phyloP scores from a whole-genome alignment of 2,888 invertebrate genomes.

The Meghimatium bilineatum region DNA sequence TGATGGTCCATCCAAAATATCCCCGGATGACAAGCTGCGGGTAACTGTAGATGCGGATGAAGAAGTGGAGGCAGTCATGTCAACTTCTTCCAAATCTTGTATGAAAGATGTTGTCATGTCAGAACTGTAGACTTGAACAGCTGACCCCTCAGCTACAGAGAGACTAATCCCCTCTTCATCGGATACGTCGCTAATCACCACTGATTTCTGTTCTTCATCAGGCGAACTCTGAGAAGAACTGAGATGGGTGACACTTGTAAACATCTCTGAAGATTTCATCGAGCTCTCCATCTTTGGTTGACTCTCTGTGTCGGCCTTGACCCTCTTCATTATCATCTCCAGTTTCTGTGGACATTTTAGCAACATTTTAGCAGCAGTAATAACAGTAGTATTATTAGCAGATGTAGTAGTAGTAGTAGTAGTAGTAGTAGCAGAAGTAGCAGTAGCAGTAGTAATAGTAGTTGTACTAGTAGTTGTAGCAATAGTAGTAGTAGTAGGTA shows the following conservation, averaged over 20 bases:
- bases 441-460: too few species aligned
- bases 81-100: constrained; percentile 7
- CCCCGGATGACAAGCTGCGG: constrained; percentile 34
- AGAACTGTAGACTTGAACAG: constrained; percentile 6
- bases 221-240: constrained; percentile 53
- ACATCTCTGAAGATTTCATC: constrained; percentile 58
- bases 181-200: constrained; percentile 1
- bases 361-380: too few species aligned
- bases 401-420: too few species aligned
- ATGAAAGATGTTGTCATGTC: constrained; percentile 39
- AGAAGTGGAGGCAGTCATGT: constrained; percentile 4
- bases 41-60: background rate
- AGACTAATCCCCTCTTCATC: constrained; percentile 11
- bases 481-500: too few species aligned
- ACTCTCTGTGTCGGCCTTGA: constrained; percentile 62
- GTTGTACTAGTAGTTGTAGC: too few species aligned
- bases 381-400: too few species aligned
- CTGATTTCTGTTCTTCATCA: constrained; percentile 54
- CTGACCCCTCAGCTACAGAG: constrained; percentile 3
- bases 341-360: constrained; percentile 69
- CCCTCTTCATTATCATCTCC: constrained; percentile 76
- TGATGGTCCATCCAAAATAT: constrained; percentile 24
- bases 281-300: constrained; percentile 52
- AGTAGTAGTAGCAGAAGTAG: too few species aligned
- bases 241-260: constrained; percentile 61